A percentile compares a stretch with the other conserved stretches of the same genome.
These are phyloP conservation scores for Rhincodon typus DNA, from an alignment of 2,797 vertebrate species.

Conservation along the genomic window DNA sequence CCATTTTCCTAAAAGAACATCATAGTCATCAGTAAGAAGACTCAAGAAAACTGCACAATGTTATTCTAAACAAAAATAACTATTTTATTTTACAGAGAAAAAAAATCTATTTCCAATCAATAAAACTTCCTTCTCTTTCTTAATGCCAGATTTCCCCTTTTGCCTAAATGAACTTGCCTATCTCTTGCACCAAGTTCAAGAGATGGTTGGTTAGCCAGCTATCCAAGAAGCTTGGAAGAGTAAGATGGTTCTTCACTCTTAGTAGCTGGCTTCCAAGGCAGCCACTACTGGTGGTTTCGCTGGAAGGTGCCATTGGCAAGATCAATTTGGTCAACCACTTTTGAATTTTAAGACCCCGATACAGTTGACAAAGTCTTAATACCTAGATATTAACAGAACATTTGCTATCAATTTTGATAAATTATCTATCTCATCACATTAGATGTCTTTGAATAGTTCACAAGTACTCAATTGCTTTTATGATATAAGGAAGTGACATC, in stretches of 20 bases:
- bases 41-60: neutral
- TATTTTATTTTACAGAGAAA: neutral
- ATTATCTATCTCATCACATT: neutral
- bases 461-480: neutral
- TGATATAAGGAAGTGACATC: slow-evolving; percentile 10
- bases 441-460: neutral
- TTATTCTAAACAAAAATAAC: neutral
- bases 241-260: neutral
- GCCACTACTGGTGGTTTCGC: neutral
- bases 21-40: neutral
- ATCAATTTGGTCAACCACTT: neutral
- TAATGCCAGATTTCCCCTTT: neutral
- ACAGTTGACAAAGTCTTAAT: neutral
- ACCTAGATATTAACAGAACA: neutral
- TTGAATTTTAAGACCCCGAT: neutral
- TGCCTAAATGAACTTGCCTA: neutral
- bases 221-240: neutral
- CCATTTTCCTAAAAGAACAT: neutral
- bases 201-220: neutral
- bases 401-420: neutral
- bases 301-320: neutral
- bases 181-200: neutral
- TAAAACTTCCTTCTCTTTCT: neutral
- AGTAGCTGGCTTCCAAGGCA: neutral
- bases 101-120: neutral